Conservation (phyloP, 1,140 invertebrate species). For the Pachyrhynchus sulphureomaculatus region DNA sequence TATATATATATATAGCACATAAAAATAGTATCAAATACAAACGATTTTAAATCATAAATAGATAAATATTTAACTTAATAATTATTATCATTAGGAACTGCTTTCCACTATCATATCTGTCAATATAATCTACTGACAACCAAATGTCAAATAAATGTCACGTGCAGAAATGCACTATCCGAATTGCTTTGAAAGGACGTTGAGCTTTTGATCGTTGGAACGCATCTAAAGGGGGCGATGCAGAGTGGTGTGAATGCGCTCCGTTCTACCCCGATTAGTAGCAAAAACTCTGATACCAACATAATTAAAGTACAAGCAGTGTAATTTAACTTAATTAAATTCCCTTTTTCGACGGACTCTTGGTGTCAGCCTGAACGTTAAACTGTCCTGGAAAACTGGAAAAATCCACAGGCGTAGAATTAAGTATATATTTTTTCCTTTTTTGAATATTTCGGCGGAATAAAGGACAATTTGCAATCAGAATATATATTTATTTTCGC, state of each 20-base stretch:
- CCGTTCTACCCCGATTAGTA: constrained; percentile 35
- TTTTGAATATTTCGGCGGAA: too few relatives aligned
- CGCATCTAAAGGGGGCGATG: constrained; percentile 19
- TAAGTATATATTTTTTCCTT: background rate
- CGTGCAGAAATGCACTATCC: constrained; percentile 10
- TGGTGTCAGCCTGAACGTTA: constrained; percentile 25
- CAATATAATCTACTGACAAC: background rate
- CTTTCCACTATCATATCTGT: too few relatives aligned
- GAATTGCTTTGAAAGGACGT: constrained; percentile 35
- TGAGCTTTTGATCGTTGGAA: constrained; percentile 49
- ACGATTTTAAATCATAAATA: too few relatives aligned
- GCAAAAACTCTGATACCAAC: constrained; percentile 56
- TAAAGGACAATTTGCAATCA: too few relatives aligned
- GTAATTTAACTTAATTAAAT: constrained; percentile 60
- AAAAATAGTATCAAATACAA: too few relatives aligned
- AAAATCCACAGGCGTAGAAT: constrained; percentile 15
- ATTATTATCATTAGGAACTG: too few relatives aligned
- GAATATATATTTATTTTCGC: too few relatives aligned
- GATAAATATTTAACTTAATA: too few relatives aligned
- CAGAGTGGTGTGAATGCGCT: constrained; percentile 39
- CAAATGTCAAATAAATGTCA: constrained; percentile 25
- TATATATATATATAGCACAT: too few relatives aligned
- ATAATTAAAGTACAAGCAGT: constrained; percentile 59
- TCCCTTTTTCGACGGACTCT: constrained; percentile 51
- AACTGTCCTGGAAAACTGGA: constrained; percentile 15